Evolutionary conservation across 2,888 invertebrate genomes (phyloP).

Genomic region (Eupithecia pulchellata): DNA sequence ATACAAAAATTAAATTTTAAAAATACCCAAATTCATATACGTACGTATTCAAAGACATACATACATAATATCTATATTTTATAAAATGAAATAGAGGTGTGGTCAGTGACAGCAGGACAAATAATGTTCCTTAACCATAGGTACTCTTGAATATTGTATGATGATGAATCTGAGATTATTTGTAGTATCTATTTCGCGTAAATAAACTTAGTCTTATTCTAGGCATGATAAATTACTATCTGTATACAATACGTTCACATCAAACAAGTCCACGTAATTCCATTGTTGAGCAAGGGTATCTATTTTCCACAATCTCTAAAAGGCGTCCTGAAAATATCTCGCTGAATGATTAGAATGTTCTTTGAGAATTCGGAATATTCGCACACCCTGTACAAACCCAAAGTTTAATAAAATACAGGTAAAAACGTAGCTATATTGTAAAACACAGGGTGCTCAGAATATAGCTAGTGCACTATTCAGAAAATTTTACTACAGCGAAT

Average conservation of each 20-base stretch:
- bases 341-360: background rate
- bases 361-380: background rate
- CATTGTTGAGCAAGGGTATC: background rate
- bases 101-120: no score
- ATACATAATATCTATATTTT: no score
- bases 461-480: background rate
- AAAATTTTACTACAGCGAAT: background rate
- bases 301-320: background rate
- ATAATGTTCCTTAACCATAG: no score
- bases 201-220: no score
- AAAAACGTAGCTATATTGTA: slow-evolving; percentile 25
- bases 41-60: no score
- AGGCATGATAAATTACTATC: background rate
- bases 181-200: no score
- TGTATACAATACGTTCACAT: background rate
- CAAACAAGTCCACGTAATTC: background rate
- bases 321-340: background rate
- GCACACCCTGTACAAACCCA: slow-evolving; percentile 11
- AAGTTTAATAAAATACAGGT: slow-evolving; percentile 37
- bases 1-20: no score
- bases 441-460: slow-evolving; percentile 5
- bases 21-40: no score
- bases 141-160: no score
- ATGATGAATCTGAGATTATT: no score
- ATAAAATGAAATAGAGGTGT: no score